A percentile compares a stretch with the other conserved stretches of the same genome.
Evolutionary conservation across 2,113 vertebrate genomes (phyloP).

Genomic region (Emydocephalus ijimae): DNA sequence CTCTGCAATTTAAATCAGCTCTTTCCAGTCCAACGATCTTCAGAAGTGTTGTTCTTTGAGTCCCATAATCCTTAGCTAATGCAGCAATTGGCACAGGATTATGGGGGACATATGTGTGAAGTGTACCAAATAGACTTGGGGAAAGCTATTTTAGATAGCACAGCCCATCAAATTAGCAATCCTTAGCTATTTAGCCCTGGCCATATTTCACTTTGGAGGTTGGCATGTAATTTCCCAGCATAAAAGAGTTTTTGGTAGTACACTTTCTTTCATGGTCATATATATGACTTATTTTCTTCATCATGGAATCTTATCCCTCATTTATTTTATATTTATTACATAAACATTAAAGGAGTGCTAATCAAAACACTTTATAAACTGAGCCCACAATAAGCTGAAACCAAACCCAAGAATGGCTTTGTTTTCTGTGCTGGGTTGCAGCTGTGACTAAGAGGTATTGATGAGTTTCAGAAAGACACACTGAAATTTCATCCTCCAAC

Average conservation of each 20-base stretch:
- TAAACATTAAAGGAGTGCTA: background rate
- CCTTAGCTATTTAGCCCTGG: background rate
- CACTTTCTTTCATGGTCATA: background rate
- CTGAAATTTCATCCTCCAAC: constrained; percentile 19
- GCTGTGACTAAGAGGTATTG: background rate
- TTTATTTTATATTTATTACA: background rate
- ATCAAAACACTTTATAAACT: background rate
- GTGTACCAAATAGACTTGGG: background rate
- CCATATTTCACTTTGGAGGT: background rate
- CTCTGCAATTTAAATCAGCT: background rate
- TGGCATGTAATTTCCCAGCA: background rate
- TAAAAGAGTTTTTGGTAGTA: background rate
- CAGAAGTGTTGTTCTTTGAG: background rate
- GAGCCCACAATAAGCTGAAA: background rate
- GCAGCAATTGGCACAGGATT: background rate
- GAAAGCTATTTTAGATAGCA: background rate
- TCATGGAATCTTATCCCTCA: background rate
- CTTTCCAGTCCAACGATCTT: background rate
- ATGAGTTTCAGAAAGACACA: constrained; percentile 9
- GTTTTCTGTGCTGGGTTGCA: background rate
- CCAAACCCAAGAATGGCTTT: background rate
- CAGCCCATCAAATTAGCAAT: background rate
- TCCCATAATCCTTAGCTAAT: background rate
- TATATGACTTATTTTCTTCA: background rate
- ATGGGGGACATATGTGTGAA: background rate